phyloP scores from a whole-genome alignment of 2,888 invertebrate genomes.

The Microchrysa polita region DNA sequence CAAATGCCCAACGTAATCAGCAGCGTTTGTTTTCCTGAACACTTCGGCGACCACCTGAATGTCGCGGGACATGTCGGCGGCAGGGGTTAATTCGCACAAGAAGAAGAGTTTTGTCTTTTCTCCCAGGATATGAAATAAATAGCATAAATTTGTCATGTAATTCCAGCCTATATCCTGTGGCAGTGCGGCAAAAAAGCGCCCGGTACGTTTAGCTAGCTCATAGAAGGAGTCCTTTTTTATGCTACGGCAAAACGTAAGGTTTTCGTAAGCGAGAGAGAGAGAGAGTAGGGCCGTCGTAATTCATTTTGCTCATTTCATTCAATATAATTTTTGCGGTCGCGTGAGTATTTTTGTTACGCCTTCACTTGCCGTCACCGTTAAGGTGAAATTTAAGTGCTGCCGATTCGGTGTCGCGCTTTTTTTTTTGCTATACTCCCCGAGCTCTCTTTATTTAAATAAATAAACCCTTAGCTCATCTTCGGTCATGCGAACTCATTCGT shows the following conservation, averaged over 20 bases:
- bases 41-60: too few relatives aligned
- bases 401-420: too few relatives aligned
- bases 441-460: too few relatives aligned
- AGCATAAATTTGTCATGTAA: slow-evolving; percentile 49
- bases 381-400: too few relatives aligned
- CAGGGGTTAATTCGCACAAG: slow-evolving; percentile 45
- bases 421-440: too few relatives aligned
- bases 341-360: neutral
- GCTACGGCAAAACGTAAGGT: too few relatives aligned
- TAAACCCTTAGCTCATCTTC: too few relatives aligned
- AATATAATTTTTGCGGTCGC: neutral
- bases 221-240: neutral
- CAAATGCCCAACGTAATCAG: neutral
- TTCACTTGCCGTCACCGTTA: neutral
- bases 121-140: slow-evolving; percentile 43
- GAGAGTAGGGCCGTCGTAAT: neutral
- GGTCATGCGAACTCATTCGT: neutral
- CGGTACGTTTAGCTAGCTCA: neutral
- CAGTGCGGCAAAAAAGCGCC: neutral
- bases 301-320: slow-evolving; percentile 39
- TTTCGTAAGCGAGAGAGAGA: too few relatives aligned
- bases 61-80: slow-evolving; percentile 16
- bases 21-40: neutral
- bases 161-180: slow-evolving; percentile 18
- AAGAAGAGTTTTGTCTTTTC: slow-evolving; percentile 49